These are phyloP conservation scores for Ciona savignyi DNA, from an alignment of 23 tunicate species.

Conservation along the genomic window DNA sequence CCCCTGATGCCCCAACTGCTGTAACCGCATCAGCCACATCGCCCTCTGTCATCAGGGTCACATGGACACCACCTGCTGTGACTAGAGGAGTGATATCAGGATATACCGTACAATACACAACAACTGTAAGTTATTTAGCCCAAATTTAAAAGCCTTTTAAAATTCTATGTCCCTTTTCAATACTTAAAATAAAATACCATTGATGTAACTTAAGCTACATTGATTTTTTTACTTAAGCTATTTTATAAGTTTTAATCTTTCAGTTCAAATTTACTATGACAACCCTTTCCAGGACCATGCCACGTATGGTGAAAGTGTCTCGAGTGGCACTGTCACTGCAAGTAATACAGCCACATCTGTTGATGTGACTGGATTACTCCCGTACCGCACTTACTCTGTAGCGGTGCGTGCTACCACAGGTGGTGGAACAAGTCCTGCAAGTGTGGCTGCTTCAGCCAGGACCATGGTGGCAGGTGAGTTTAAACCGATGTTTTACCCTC, in stretches of 20 bases:
- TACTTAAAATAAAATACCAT: too few species aligned
- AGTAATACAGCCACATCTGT: constrained; percentile 11
- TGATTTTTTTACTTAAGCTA: too few species aligned
- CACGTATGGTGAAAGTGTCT: too few species aligned
- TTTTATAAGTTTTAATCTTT: too few species aligned
- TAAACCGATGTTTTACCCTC: too few species aligned
- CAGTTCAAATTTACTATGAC: too few species aligned
- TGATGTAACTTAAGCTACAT: too few species aligned
- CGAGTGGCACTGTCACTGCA: too few species aligned
- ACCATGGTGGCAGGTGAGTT: background rate
- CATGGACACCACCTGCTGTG: constrained; percentile 20
- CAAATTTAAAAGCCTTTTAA: too few species aligned
- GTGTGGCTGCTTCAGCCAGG: background rate
- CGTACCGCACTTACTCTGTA: constrained; percentile 20
- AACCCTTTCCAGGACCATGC: too few species aligned
- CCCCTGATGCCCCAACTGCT: constrained; percentile 20
- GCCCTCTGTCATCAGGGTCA: constrained; percentile 10
- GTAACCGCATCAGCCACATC: constrained; percentile 1
- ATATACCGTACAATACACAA: constrained; percentile 1
- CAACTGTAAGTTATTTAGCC: background rate
- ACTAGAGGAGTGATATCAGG: constrained; percentile 19
- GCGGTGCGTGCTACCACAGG: constrained; percentile 29
- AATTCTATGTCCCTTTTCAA: too few species aligned
- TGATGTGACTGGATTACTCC: constrained; percentile 9
- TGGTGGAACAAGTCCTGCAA: constrained; percentile 17